These are phyloP conservation scores for Siphamia tubifer DNA, from an alignment of 2,113 vertebrate genomes.

Conservation along the genomic window DNA sequence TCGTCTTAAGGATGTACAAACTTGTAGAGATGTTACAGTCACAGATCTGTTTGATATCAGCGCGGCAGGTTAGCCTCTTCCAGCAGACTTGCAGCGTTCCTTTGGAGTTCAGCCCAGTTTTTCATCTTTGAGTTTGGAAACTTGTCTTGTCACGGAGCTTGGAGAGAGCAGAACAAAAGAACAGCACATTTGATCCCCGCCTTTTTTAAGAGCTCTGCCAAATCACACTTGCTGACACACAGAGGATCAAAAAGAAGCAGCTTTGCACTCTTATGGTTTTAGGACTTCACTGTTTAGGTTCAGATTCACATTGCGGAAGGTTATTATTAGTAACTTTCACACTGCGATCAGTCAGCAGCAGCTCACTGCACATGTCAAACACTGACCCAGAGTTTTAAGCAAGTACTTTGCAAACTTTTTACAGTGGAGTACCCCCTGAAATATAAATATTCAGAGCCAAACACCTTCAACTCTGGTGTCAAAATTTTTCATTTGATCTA, in stretches of 20 bases:
- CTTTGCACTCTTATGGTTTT: background rate
- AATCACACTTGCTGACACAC: constrained; percentile 37
- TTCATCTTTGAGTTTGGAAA: constrained; percentile 61
- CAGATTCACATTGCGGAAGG: background rate
- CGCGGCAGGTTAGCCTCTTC: constrained; percentile 34
- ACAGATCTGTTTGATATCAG: constrained; percentile 62
- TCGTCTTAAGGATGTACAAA: constrained; percentile 18
- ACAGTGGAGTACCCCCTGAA: no score
- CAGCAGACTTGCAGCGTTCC: constrained; percentile 23
- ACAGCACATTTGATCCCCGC: constrained; percentile 16
- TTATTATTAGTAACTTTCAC: constrained; percentile 8
- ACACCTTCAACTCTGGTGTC: no score
- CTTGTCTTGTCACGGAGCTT: constrained; percentile 46
- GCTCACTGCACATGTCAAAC: background rate
- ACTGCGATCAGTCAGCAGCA: background rate
- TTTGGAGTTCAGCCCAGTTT: constrained; percentile 64
- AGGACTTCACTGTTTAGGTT: background rate
- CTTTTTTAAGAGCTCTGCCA: constrained; percentile 23
- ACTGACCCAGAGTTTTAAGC: background rate
- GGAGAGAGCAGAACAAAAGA: constrained; percentile 57
- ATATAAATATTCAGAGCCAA: no score
- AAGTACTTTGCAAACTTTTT: no score
- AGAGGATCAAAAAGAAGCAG: constrained; percentile 26
- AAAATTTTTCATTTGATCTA: no score
- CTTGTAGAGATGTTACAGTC: constrained; percentile 28